Evolutionary conservation across 2,888 invertebrate species (phyloP).

Genomic region (Leptarthrus brevirostris): DNA sequence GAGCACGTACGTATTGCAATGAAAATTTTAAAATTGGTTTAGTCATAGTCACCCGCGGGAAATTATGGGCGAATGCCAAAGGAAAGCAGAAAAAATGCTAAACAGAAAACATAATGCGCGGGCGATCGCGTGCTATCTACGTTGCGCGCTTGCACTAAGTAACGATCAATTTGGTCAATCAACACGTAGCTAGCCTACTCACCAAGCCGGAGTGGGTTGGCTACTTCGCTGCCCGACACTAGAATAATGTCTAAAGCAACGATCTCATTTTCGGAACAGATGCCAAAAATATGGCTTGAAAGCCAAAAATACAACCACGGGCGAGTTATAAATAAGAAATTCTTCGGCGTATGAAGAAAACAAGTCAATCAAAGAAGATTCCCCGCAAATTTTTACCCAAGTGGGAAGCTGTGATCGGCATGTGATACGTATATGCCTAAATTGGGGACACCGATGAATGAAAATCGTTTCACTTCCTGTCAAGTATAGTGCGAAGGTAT

Average conservation of each 20-base stretch:
- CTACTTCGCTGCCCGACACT: conserved; percentile 1
- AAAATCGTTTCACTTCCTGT: conserved; percentile 20
- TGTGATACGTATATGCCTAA: not conserved
- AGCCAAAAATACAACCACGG: conserved; percentile 35
- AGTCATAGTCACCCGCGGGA: conserved; percentile 11
- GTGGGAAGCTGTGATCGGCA: conserved; percentile 9
- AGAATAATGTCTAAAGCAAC: conserved; percentile 1
- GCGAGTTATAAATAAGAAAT: conserved; percentile 35
- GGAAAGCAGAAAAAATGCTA: not conserved
- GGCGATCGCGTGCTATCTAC: conserved; percentile 46
- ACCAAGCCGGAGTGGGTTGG: not conserved
- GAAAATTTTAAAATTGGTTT: conserved; percentile 3
- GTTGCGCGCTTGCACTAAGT: conserved; percentile 5
- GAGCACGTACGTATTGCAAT: conserved; percentile 15
- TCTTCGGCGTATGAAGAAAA: conserved; percentile 16
- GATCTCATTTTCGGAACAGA: conserved; percentile 37
- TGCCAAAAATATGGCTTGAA: conserved; percentile 45
- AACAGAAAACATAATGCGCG: conserved; percentile 10
- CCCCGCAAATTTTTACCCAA: not conserved
- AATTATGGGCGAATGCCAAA: conserved; percentile 9
- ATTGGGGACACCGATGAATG: conserved; percentile 7
- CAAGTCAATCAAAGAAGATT: conserved; percentile 42
- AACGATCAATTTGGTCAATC: conserved; percentile 35
- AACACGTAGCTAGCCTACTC: conserved; percentile 26
- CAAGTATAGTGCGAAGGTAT: not conserved